A percentile compares a stretch with the other conserved stretches of the same genome.
Conservation (phyloP, 1,140 invertebrate genomes). For the Caenorhabditis briggsae region DNA sequence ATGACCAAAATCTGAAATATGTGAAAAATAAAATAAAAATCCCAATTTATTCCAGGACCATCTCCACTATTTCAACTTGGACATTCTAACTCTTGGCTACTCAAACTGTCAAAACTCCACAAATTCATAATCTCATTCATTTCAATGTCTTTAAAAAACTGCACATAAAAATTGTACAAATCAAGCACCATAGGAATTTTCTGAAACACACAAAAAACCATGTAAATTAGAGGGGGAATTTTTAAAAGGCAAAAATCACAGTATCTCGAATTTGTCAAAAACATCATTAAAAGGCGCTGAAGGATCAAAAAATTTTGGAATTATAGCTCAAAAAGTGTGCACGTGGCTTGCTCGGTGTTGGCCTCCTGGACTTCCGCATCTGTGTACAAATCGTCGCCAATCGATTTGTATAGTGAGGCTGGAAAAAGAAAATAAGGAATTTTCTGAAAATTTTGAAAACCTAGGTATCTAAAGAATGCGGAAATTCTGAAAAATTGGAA, state of each 20-base stretch:
- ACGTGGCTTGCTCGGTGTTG: background rate
- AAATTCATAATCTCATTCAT: background rate
- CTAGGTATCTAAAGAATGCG: background rate
- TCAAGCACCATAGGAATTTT: too few relatives aligned
- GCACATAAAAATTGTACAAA: background rate
- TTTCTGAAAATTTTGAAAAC: background rate
- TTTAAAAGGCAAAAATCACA: background rate
- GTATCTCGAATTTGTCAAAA: too few relatives aligned
- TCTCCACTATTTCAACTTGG: conserved; percentile 56
- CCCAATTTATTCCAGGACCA: conserved; percentile 60
- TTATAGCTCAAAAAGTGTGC: conserved; percentile 10
- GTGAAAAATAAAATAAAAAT: too few relatives aligned
- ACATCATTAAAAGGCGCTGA: conserved; percentile 22
- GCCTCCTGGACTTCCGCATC: conserved; percentile 5
- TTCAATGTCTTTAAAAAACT: background rate
- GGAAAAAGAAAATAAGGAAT: background rate
- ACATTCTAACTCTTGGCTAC: background rate
- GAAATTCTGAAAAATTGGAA: too few relatives aligned
- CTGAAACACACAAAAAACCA: too few relatives aligned
- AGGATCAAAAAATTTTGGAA: background rate
- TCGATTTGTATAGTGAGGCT: conserved; percentile 42
- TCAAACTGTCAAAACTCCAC: conserved; percentile 13
- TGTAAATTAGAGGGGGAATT: conserved; percentile 18
- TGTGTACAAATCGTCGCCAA: conserved; percentile 30
- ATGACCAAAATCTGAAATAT: too few relatives aligned